Conservation (phyloP, 2,888 invertebrate species). For the Mechanitis mazaeus region DNA sequence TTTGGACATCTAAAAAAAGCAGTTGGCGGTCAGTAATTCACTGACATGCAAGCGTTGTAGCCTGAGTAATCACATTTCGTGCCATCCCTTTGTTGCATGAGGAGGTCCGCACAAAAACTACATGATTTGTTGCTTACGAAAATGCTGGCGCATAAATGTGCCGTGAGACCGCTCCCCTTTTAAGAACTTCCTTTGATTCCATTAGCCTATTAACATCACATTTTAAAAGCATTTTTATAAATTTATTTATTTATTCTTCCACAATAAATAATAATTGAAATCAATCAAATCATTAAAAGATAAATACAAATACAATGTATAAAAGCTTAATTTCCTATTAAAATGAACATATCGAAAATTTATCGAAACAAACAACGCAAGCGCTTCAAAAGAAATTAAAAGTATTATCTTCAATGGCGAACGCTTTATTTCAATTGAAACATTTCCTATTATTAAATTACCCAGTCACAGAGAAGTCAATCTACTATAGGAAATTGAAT, state of each 20-base stretch:
- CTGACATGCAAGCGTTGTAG: conserved; percentile 59
- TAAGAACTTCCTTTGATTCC: background rate
- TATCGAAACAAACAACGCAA: background rate
- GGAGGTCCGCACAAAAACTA: conserved; percentile 51
- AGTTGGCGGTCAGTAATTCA: conserved; percentile 53
- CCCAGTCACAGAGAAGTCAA: conserved; percentile 18
- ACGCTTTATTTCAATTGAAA: conserved; percentile 16
- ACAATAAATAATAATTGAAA: background rate
- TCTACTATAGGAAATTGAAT: conserved; percentile 27
- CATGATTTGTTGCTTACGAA: conserved; percentile 47
- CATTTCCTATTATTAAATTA: conserved; percentile 19
- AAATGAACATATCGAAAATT: background rate
- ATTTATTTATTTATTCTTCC: background rate
- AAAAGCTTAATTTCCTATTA: too few species aligned
- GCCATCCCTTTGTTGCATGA: conserved; percentile 58
- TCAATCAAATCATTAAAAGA: background rate
- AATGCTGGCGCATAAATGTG: conserved; percentile 21
- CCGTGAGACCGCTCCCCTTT: background rate
- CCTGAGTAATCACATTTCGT: conserved; percentile 70
- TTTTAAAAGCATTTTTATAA: background rate
- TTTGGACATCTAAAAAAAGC: conserved; percentile 58
- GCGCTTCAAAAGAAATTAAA: conserved; percentile 3
- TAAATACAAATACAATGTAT: background rate
- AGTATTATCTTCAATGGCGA: conserved; percentile 9
- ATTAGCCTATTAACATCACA: background rate